phyloP scores from a whole-genome alignment of 92 coral and sea anemone genomes.

The Ricordea florida region DNA sequence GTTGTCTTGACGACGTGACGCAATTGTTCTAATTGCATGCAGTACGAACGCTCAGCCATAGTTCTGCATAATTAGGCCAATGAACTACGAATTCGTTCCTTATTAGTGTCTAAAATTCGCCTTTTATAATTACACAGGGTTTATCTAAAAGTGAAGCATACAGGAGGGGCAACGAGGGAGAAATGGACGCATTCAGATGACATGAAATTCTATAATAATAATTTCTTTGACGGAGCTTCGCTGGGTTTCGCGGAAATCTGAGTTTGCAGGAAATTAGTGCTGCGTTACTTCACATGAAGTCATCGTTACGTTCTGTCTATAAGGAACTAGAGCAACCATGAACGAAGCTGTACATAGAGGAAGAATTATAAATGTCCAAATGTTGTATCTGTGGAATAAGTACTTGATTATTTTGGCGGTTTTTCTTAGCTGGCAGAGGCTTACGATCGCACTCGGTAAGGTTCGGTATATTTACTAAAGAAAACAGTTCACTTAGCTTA shows the following conservation, averaged over 20 bases:
- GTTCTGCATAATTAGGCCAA: constrained; percentile 51
- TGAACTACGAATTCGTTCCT: constrained; percentile 7
- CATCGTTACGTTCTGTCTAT: background rate
- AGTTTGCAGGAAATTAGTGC: background rate
- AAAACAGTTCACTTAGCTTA: background rate
- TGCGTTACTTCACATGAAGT: background rate
- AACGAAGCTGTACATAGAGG: background rate
- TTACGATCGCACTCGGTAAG: constrained; percentile 47
- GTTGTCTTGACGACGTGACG: constrained; percentile 83
- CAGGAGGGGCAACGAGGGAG: background rate
- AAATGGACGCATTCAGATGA: constrained; percentile 26
- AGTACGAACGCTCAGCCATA: constrained; percentile 22
- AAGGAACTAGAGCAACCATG: background rate
- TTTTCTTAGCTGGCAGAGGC: constrained; percentile 49
- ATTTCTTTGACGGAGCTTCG: constrained; percentile 2
- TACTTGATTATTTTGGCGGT: background rate
- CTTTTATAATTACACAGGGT: background rate
- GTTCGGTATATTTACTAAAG: background rate
- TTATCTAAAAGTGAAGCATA: background rate
- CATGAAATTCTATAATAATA: background rate
- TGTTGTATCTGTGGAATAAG: background rate
- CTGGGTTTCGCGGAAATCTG: background rate
- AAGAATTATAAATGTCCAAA: background rate
- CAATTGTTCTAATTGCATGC: constrained; percentile 46
- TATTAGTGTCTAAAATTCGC: background rate